A percentile compares a stretch with the other conserved stretches of the same genome.
Conservation (phyloP, 2,113 vertebrate genomes). For the Lucifuga dentata region DNA sequence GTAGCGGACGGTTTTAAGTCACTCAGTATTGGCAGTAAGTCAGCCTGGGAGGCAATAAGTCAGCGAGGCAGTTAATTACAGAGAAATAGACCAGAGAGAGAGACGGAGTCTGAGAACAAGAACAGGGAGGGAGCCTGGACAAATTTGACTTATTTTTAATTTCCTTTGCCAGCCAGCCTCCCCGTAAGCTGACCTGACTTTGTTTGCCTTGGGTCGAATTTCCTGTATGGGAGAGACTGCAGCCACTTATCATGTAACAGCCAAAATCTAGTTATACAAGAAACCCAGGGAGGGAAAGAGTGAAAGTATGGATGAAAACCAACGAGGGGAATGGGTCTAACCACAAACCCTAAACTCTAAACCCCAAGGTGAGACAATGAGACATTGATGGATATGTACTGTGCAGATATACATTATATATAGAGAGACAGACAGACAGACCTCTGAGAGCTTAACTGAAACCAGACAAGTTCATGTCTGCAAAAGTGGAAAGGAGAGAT, state of each 20-base stretch:
- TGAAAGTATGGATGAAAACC: constrained; percentile 21
- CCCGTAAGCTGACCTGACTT: constrained; percentile 14
- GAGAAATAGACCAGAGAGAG: neutral
- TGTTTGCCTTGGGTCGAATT: constrained; percentile 39
- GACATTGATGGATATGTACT: constrained; percentile 15
- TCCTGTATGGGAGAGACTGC: neutral
- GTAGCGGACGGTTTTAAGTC: neutral
- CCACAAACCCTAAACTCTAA: constrained; percentile 5
- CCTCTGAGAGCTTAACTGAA: constrained; percentile 69
- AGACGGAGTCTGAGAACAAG: constrained; percentile 4
- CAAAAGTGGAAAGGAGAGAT: constrained; percentile 14
- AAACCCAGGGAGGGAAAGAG: constrained; percentile 26
- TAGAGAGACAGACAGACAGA: constrained; percentile 32
- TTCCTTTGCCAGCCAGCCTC: constrained; percentile 9
- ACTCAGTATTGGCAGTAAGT: neutral
- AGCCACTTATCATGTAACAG: neutral
- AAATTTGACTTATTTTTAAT: neutral
- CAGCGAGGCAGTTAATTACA: constrained; percentile 19
- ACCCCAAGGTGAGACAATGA: constrained; percentile 9
- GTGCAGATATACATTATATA: too few relatives aligned
- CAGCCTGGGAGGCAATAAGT: constrained; percentile 9
- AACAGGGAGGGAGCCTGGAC: neutral
- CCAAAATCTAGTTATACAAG: neutral
- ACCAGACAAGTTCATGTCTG: constrained; percentile 57
- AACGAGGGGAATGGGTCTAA: neutral